Evolutionary conservation across 2,113 vertebrate genomes (phyloP), one percentile per base, ranked within the genome.

Genomic region (Perccottus glenii): DNA sequence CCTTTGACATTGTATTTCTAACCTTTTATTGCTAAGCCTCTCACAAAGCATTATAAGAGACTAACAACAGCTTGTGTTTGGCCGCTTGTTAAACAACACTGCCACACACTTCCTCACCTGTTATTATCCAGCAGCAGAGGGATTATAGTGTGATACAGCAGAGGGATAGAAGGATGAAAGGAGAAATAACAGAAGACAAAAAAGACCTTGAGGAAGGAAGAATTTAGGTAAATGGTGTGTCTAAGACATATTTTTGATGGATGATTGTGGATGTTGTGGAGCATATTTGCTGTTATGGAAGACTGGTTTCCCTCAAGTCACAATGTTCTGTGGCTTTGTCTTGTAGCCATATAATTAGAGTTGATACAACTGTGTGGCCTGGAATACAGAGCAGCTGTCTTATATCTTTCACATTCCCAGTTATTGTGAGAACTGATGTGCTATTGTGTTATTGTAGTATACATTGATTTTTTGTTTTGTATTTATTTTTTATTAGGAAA

Each of bases 81-180:
- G 16, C 44, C 48, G 68, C 70, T 63, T 76, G 65, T 77, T 64
- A 73, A 70, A 72, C 75, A 70, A 32, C 67, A 27, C 19, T 27
- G 19, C 19, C 19, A 27, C 19, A 45, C 66, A 58, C 67, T 48
- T 6, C 75, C 59, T 77, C 68, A 67, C 71, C 43, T 74, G 8
- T 56, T 60, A 81, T 80, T 49, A 74, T 64, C 69, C 70, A 78
- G 78, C 68, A n/a, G 58, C 53, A 72, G 56, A 73, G 43, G 52
- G 67, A 67, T 77, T 67, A 76, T 10, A 48, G 38, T 27, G 36
- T 9, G 40, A 60, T 38, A 19, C 42, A 71, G 64, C 53, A 56
- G 65, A 11, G 11, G 10, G 27, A 79, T 45, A 47, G 36, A 47
- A 49, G 48, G 16, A 6, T 15, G 9, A 4, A 11, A 3, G 7